Evolutionary conservation across 1,140 invertebrate genomes (phyloP).

Genomic region (Hestina assimilis): DNA sequence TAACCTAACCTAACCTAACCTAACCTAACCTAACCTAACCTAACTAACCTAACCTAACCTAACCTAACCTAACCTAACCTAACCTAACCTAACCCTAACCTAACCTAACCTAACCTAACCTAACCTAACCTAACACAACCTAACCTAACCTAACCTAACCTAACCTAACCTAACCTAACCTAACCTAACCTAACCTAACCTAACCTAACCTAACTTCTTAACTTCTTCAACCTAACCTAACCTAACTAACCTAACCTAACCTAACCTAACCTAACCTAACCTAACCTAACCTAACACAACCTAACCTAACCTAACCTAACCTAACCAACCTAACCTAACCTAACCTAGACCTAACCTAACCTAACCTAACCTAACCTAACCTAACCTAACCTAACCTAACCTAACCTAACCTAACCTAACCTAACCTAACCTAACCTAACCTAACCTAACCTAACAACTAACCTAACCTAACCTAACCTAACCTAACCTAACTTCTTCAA

Average conservation of each 20-base stretch:
- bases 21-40: conserved; percentile 2
- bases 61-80: conserved; percentile 1
- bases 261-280: conserved; percentile 10
- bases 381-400: conserved; percentile 2
- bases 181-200: conserved; percentile 10
- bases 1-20: conserved; percentile 9
- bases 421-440: conserved; percentile 12
- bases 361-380: conserved; percentile 10
- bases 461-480: conserved; percentile 2
- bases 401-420: conserved; percentile 3
- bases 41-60: conserved; percentile 1
- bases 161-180: conserved; percentile 10
- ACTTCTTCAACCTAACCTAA: too few relatives aligned
- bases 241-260: conserved; percentile 10
- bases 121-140: too few relatives aligned
- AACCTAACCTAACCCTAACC: too few relatives aligned
- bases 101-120: conserved; percentile 9
- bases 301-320: conserved; percentile 2
- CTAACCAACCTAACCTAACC: conserved; percentile 3
- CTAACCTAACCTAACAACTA: conserved; percentile 6
- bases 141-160: too few relatives aligned
- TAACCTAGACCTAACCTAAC: conserved; percentile 11
- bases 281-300: conserved; percentile 7
- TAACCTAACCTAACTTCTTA: too few relatives aligned
- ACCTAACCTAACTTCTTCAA: background rate